Base-by-base conservation (phyloP, 2,888 invertebrate species). In the Cephus pulcher region DNA sequence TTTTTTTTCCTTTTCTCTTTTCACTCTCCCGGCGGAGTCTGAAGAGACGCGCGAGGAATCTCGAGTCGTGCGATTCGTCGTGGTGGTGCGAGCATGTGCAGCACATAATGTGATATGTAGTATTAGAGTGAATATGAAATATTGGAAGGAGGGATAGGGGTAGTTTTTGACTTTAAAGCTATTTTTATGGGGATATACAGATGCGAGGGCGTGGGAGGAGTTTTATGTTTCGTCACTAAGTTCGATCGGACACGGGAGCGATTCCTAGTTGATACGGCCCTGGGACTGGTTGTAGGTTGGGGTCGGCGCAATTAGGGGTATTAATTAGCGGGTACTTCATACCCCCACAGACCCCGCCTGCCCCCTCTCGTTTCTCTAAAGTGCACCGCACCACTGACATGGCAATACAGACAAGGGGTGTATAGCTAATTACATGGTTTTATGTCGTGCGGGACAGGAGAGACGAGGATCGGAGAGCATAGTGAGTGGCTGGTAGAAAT, bases 291-390 rank as follows among this genome's bases (percentile, higher is more conserved):
- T 76, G 81, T 79, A 79, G 79, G 77, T 77, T 82, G 86, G 88
- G 88, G 88, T 88, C 86, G 88, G 88, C 87, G 89, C 90, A 91
- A 91, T 91, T 91, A 90, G 90, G 90, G 89, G 89, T 91, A 91
- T 91, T 91, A 91, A 91, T 91, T 91, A 91, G 90, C 90, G 87
- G 87, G 88, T 88, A 89, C 91, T 90, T 89, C 87, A 86, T 86
- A 82, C 82, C 81, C 83, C 86, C 86, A 81, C 85, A 83, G 81
- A 83, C 84, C 82, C 81, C 81, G 80, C 77, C 83, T 73, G 78
- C 75, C 79, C 78, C 78, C 79, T 79, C 81, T 76, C 80, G 79
- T 80, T 75, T 70, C 79, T 83, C 87, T 88, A 88, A 90, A 90
- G 89, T 88, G 88, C 88, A 84, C 85, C 86, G 84, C 86, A 83